These are phyloP conservation scores for Macrosteles quadrilineatus DNA, from an alignment of 1,140 invertebrate genomes.

Conservation along the genomic window DNA sequence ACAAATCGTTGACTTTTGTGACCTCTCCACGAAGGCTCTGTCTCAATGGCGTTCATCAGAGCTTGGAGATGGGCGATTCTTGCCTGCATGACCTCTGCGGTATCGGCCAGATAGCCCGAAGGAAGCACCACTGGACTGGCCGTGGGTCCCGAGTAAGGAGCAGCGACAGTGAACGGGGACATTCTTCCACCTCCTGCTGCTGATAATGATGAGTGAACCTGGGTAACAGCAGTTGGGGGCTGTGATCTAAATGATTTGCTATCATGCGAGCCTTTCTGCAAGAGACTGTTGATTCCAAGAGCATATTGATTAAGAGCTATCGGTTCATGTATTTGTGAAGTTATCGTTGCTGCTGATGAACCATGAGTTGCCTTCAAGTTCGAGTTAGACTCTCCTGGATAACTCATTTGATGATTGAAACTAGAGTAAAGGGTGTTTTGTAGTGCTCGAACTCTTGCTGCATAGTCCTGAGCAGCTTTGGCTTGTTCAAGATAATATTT, in stretches of 20 bases:
- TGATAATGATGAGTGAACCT: too few relatives aligned
- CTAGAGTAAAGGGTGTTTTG: background rate
- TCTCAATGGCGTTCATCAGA: slow-evolving; percentile 21
- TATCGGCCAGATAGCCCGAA: slow-evolving; percentile 9
- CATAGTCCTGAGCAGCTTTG: background rate
- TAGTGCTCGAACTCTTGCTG: background rate
- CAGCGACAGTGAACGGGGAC: too few relatives aligned
- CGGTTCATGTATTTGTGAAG: too few relatives aligned
- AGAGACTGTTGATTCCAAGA: too few relatives aligned
- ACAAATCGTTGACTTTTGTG: background rate
- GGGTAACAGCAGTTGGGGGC: too few relatives aligned
- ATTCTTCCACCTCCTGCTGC: too few relatives aligned
- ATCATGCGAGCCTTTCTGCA: too few relatives aligned
- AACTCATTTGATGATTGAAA: background rate
- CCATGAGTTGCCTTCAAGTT: background rate
- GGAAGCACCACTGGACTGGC: slow-evolving; percentile 9
- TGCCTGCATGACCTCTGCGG: background rate
- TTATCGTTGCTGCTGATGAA: background rate
- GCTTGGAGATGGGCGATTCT: slow-evolving; percentile 8
- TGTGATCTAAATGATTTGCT: too few relatives aligned
- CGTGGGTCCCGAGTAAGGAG: background rate
- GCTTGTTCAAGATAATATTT: background rate
- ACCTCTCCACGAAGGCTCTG: slow-evolving; percentile 11
- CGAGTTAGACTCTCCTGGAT: background rate
- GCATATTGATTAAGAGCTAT: too few relatives aligned